These are phyloP conservation scores for Cercopithecus mona DNA, from an alignment of 2,113 vertebrate species.

Conservation along the genomic window DNA sequence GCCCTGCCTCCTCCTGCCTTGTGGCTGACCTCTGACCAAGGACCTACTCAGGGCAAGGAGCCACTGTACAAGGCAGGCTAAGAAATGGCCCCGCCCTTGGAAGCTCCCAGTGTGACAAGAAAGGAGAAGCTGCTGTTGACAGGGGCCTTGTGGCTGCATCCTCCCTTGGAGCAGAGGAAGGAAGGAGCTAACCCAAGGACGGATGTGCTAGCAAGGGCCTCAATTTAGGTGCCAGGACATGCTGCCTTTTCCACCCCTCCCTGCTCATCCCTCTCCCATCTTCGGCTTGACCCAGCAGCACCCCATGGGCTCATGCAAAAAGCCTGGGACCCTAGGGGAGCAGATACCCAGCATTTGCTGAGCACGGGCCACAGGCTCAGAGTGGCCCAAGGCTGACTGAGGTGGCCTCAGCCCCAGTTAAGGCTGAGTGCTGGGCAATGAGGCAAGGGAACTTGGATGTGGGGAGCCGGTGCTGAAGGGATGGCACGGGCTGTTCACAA, in stretches of 20 bases:
- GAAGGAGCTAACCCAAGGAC: not conserved
- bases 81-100: not conserved
- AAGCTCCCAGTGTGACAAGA: not conserved
- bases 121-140: not conserved
- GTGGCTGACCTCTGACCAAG: not conserved
- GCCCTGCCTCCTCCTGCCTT: not conserved
- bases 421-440: not conserved
- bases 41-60: not conserved
- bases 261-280: not conserved
- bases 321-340: not conserved
- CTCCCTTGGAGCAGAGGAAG: not conserved
- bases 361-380: not conserved
- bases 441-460: not conserved
- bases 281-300: not conserved
- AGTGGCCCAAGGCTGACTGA: not conserved
- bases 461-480: rapidly evolving
- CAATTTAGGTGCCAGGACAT: not conserved
- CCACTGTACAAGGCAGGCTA: not conserved
- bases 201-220: not conserved
- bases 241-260: not conserved
- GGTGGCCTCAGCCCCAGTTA: not conserved
- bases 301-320: not conserved
- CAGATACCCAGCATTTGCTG: not conserved
- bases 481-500: not conserved
- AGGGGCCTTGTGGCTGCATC: no score